Base-by-base conservation (phyloP, 2,113 vertebrate genomes). In the Microcebus lehilahytsara region DNA sequence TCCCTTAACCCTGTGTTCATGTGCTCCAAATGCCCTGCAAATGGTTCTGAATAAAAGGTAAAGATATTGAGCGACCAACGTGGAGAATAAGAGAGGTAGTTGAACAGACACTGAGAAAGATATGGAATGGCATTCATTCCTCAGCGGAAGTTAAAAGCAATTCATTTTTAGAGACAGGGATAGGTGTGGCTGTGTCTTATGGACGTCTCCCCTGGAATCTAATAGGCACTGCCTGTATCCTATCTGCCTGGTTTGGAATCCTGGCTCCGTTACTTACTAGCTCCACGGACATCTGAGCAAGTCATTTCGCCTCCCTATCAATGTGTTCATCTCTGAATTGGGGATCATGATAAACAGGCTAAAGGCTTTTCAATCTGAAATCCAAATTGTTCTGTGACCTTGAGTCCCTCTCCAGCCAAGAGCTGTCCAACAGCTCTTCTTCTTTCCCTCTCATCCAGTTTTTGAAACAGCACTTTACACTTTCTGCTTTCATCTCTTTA, bases 401-500 rank as follows among this genome's bases (percentile, higher is more conserved):
- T 46, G 42, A 80, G 4, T n/a, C 49, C 85, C 13, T 71, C 40
- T 78, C 46, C 23, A 69, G 51, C 64, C 34, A n/a, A 42, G 42
- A 42, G 42, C 12, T 42, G 16, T 42, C 22, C n/a, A 42, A 20
- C n/a, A 23, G 30, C 19, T 6, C 27, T 94, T 34, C 27, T 97
- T 46, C n/a, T 60, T 91, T 71, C 60, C 72, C 56, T 16, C 64
- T 6, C n/a, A 34, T 64, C 79, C 3, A 34, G 71, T 27, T 80
- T 92, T 93, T 67, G 42, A 93, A 89, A 64, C 7, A 80, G 32
- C 25, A n/a, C 40, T 85, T 67, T 67, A 49, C 13, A 42, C 37
- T 93, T 88, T 72, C 80, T 83, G 81, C 58, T 86, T 93, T 66
- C 42, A 34, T n/a, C 32, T 91, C 93, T 79, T 92, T 92, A 23